Evolutionary conservation across 2,888 invertebrate genomes (phyloP).

Genomic region (Chloromyia formosa): DNA sequence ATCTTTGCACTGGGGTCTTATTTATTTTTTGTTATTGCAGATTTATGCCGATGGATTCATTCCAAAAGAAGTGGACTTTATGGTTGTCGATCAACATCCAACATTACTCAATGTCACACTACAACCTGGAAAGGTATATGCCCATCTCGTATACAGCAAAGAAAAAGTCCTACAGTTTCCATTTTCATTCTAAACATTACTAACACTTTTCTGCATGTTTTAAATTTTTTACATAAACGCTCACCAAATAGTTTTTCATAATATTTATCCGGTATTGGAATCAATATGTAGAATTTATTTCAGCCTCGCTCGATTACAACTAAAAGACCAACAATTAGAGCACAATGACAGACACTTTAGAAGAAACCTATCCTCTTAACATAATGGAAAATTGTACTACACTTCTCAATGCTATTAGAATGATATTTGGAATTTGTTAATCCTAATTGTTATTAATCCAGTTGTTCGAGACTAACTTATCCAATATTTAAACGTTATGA

Average conservation of each 20-base stretch:
- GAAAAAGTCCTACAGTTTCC: neutral
- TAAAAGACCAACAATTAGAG: conserved; percentile 32
- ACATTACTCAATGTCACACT: conserved; percentile 85
- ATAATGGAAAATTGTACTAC: neutral
- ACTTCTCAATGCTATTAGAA: conserved; percentile 13
- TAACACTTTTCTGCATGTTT: neutral
- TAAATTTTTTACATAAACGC: neutral
- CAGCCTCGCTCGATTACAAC: conserved; percentile 45
- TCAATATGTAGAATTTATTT: conserved; percentile 47
- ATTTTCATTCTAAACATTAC: neutral
- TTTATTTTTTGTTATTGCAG: too few species aligned
- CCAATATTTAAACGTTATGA: too few species aligned
- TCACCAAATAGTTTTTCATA: conserved; percentile 1
- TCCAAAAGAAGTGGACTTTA: conserved; percentile 85
- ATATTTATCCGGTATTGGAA: conserved; percentile 40
- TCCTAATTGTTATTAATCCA: neutral
- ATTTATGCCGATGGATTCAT: conserved; percentile 85
- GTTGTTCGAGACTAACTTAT: neutral
- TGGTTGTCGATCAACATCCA: conserved; percentile 85
- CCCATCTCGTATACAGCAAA: neutral
- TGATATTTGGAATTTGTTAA: conserved; percentile 2
- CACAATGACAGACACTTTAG: conserved; percentile 45
- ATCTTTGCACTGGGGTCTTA: too few species aligned
- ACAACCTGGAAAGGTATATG: conserved; percentile 70
- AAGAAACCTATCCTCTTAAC: conserved; percentile 12